A percentile compares a stretch with the other conserved stretches of the same genome.
Conservation (phyloP, 2,888 invertebrate species). For the Cetonia aurata region DNA sequence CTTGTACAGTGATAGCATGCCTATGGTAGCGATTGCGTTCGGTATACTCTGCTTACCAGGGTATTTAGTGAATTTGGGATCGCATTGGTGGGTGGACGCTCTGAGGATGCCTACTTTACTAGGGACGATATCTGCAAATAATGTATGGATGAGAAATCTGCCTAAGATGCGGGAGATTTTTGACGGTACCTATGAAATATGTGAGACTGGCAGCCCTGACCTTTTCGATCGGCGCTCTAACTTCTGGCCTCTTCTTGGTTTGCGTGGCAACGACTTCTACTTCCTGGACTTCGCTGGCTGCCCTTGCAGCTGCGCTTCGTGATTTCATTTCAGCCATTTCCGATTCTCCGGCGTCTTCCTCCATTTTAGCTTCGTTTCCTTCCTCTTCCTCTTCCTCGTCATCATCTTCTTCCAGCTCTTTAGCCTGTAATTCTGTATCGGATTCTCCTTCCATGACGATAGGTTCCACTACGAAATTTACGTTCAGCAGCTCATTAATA, state of each 20-base stretch:
- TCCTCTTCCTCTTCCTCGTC: slow-evolving; percentile 44
- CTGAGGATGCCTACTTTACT: slow-evolving; percentile 61
- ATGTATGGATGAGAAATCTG: neutral
- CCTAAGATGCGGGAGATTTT: neutral
- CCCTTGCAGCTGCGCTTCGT: too few species aligned
- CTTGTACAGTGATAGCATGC: slow-evolving; percentile 62
- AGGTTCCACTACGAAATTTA: too few species aligned
- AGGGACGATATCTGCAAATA: slow-evolving; percentile 53
- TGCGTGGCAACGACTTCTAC: slow-evolving; percentile 19
- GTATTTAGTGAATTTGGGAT: slow-evolving; percentile 59
- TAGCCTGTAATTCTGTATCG: neutral
- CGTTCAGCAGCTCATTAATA: too few species aligned
- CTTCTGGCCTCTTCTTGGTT: slow-evolving; percentile 17
- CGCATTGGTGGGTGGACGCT: slow-evolving; percentile 61
- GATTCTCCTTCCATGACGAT: too few species aligned
- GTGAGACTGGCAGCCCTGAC: slow-evolving; percentile 54
- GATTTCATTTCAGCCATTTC: too few species aligned
- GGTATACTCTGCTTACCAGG: slow-evolving; percentile 61
- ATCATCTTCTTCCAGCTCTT: slow-evolving; percentile 22
- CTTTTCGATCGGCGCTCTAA: slow-evolving; percentile 45
- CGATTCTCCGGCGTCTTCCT: slow-evolving; percentile 46
- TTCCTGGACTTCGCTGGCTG: too few species aligned
- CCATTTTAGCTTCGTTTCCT: slow-evolving; percentile 47
- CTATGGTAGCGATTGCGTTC: slow-evolving; percentile 62
- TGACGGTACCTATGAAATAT: slow-evolving; percentile 52